phyloP scores from a whole-genome alignment of 2,888 invertebrate genomes.

The Epirrhoe tristata region DNA sequence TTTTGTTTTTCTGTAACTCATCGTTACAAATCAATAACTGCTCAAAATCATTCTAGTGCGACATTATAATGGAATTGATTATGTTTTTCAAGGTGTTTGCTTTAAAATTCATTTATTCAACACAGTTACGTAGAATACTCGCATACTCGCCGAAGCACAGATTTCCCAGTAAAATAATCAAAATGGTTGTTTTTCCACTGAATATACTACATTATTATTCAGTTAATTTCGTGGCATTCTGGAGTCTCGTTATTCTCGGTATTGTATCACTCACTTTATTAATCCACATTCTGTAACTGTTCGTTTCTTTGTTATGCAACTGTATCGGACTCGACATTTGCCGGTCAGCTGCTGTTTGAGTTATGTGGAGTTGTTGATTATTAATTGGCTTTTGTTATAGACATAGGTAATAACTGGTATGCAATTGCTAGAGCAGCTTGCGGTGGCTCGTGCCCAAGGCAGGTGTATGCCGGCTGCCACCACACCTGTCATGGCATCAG shows the following conservation, averaged over 20 bases:
- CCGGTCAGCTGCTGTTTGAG: constrained; percentile 62
- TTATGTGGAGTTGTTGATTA: constrained; percentile 59
- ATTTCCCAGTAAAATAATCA: constrained; percentile 49
- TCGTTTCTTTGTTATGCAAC: constrained; percentile 50
- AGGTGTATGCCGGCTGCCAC: constrained; percentile 79
- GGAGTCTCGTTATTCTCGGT: constrained; percentile 42
- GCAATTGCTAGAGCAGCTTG: constrained; percentile 77
- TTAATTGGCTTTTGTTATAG: constrained; percentile 57
- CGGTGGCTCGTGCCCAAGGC: constrained; percentile 75
- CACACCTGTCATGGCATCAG: constrained; percentile 82
- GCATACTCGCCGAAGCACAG: constrained; percentile 47
- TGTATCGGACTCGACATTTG: constrained; percentile 48
- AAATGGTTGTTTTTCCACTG: constrained; percentile 45
- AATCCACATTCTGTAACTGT: constrained; percentile 35
- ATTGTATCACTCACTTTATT: constrained; percentile 30
- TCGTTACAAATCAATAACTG: neutral
- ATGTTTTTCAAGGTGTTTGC: constrained; percentile 39
- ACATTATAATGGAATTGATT: constrained; percentile 27
- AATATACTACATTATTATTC: constrained; percentile 51
- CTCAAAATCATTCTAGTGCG: constrained; percentile 20
- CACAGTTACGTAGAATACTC: constrained; percentile 49
- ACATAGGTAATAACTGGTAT: constrained; percentile 59
- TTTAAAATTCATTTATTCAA: constrained; percentile 57
- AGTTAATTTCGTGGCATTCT: constrained; percentile 45
- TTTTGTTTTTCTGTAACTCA: no score